These are phyloP conservation scores for Parotocinclus haroldoi DNA, from an alignment of 2,797 vertebrate genomes.

Conservation along the genomic window DNA sequence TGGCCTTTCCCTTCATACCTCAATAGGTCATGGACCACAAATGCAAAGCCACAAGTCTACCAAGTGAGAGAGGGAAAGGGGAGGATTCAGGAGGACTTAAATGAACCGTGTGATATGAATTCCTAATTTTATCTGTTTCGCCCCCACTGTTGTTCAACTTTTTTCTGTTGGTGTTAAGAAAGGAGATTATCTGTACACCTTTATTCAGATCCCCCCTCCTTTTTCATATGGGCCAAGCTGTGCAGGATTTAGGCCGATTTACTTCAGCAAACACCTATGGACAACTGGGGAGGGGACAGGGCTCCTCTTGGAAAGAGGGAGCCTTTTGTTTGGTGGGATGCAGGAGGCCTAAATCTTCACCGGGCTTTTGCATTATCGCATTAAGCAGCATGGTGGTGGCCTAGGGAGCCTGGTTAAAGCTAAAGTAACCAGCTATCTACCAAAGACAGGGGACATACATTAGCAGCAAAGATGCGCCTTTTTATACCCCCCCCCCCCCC, in stretches of 20 bases:
- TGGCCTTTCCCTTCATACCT: constrained; percentile 47
- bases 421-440: constrained; percentile 56
- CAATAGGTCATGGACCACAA: constrained; percentile 65
- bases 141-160: constrained; percentile 62
- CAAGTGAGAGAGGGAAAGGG: constrained; percentile 23
- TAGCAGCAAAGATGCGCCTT: constrained; percentile 34
- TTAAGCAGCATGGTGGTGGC: constrained; percentile 80
- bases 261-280: constrained; percentile 90
- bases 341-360: constrained; percentile 77
- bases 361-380: constrained; percentile 77
- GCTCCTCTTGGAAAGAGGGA: constrained; percentile 78
- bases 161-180: constrained; percentile 70
- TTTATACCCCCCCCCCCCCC: constrained; percentile 10
- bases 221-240: constrained; percentile 70
- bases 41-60: constrained; percentile 53
- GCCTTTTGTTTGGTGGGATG: constrained; percentile 84
- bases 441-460: constrained; percentile 50
- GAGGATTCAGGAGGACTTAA: constrained; percentile 76
- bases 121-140: constrained; percentile 69
- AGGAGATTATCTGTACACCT: constrained; percentile 87
- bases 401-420: constrained; percentile 73
- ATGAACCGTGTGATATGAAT: constrained; percentile 87
- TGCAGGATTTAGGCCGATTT: constrained; percentile 90
- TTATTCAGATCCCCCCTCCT: constrained; percentile 64
- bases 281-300: constrained; percentile 74